Percentiles rank a stretch among this genome's conserved stretches.
phyloP scores from a whole-genome alignment of 2,797 vertebrate genomes.

The Malurus leucopterus region DNA sequence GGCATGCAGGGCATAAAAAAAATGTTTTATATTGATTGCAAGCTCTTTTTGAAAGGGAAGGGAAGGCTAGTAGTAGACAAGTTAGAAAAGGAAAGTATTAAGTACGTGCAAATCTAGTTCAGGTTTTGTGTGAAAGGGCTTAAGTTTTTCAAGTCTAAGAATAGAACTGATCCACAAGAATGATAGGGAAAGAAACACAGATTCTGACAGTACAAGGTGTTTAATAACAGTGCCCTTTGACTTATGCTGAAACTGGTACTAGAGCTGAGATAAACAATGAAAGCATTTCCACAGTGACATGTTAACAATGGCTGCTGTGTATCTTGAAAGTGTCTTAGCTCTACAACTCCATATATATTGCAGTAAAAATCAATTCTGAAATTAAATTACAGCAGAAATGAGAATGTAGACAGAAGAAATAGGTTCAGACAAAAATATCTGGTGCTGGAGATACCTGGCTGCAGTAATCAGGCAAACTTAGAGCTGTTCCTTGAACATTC shows the following conservation, averaged over 20 bases:
- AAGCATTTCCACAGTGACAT: slow-evolving; percentile 3
- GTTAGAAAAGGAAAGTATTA: neutral
- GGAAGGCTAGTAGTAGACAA: neutral
- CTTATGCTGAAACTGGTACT: neutral
- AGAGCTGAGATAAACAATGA: slow-evolving; percentile 29
- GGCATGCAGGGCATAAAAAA: neutral
- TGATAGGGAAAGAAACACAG: neutral
- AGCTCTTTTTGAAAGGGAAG: neutral
- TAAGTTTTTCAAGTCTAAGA: neutral
- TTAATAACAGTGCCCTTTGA: slow-evolving; percentile 3
- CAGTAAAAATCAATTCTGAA: slow-evolving; percentile 29
- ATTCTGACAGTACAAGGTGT: neutral
- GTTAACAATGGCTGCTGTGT: neutral
- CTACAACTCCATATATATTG: neutral
- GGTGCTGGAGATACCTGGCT: neutral
- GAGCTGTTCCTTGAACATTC: neutral
- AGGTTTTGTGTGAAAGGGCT: neutral
- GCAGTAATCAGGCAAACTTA: neutral
- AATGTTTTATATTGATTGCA: neutral
- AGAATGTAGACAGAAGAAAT: slow-evolving; percentile 5
- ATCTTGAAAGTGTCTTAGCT: neutral
- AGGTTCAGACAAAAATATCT: neutral
- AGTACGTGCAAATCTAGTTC: neutral
- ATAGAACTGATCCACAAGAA: neutral
- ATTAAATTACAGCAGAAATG: neutral